Evolutionary conservation across 2,888 invertebrate genomes (phyloP).

Genomic region (Cantharis flavilabris): DNA sequence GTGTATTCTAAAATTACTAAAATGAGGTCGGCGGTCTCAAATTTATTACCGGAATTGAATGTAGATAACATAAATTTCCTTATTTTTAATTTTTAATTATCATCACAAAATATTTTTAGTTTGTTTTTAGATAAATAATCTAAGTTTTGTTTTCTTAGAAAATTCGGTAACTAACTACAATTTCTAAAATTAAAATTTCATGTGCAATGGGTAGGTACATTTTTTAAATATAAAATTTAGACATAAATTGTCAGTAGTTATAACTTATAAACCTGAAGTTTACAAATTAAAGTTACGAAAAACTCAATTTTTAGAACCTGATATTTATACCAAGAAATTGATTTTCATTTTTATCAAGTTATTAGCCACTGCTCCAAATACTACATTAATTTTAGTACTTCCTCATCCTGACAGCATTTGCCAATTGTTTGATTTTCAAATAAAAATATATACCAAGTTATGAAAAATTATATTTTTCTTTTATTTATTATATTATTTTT

Average conservation of each 20-base stretch:
- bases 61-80: not conserved
- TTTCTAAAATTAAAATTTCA: not conserved
- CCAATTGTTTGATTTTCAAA: not conserved
- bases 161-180: not conserved
- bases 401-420: not conserved
- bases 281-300: not conserved
- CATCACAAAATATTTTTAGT: conserved; percentile 1
- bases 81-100: not conserved
- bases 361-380: not conserved
- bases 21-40: not conserved
- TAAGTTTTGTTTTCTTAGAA: not conserved
- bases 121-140: not conserved
- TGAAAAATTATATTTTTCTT: not conserved
- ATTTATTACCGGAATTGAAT: not conserved
- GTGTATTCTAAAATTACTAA: not conserved
- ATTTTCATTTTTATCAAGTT: not conserved
- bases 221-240: not conserved
- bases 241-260: not conserved
- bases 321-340: not conserved
- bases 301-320: not conserved
- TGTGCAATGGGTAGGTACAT: too few relatives aligned
- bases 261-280: too few relatives aligned
- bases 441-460: not conserved
- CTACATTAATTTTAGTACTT: not conserved
- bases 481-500: not conserved